A percentile compares a stretch with the other conserved stretches of the same genome.
Conservation (phyloP, 1,140 invertebrate genomes). For the Riptortus pedestris region DNA sequence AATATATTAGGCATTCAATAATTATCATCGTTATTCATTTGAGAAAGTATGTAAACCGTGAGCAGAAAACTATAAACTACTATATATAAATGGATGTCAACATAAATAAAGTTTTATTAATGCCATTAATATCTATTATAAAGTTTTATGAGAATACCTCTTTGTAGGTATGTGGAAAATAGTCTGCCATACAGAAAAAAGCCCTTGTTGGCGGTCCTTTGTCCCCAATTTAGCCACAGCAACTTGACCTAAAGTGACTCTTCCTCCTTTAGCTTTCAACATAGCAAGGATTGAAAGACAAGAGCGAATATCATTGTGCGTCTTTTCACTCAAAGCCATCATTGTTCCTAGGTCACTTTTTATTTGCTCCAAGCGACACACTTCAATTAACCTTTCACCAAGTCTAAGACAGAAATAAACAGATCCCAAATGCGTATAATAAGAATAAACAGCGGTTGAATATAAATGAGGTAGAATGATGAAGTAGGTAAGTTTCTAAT, state of each 20-base stretch:
- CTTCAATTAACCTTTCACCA: conserved; percentile 54
- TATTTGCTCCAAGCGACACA: conserved; percentile 56
- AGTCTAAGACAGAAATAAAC: conserved; percentile 40
- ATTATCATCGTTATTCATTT: too few relatives aligned
- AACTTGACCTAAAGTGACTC: conserved; percentile 37
- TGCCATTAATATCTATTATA: too few relatives aligned
- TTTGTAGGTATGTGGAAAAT: conserved; percentile 41
- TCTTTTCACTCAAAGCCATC: conserved; percentile 64
- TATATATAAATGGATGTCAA: too few relatives aligned
- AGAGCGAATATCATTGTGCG: conserved; percentile 76
- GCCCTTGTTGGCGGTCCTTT: conserved; percentile 74
- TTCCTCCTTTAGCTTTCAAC: conserved; percentile 40
- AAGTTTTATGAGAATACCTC: too few relatives aligned
- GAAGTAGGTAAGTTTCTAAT: too few relatives aligned
- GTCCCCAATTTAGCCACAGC: conserved; percentile 60
- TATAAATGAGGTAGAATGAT: too few relatives aligned
- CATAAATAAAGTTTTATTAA: too few relatives aligned
- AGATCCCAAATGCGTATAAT: too few relatives aligned
- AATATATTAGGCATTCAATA: too few relatives aligned
- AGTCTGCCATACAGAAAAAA: conserved; percentile 76
- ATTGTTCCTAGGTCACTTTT: conserved; percentile 59
- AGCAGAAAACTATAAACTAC: too few relatives aligned
- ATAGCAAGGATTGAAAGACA: conserved; percentile 81
- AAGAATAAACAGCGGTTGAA: neutral
- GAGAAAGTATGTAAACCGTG: too few relatives aligned